Conservation (phyloP, 1,140 invertebrate species). For the Platorchestia sp. region DNA sequence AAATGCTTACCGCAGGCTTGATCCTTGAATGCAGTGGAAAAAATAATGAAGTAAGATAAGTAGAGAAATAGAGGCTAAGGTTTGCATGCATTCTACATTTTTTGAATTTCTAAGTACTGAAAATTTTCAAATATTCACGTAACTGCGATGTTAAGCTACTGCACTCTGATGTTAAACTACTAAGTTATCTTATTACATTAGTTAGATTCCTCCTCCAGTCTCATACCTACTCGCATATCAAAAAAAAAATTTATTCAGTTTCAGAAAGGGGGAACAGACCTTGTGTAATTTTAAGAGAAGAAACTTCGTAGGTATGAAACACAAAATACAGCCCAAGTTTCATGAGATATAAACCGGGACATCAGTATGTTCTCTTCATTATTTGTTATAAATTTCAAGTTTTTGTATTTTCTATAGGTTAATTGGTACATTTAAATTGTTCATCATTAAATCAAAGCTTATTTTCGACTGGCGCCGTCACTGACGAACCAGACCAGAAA, state of each 20-base stretch:
- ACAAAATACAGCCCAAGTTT: too few species aligned
- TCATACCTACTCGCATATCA: background rate
- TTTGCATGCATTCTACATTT: background rate
- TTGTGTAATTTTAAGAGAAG: background rate
- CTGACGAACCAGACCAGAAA: too few species aligned
- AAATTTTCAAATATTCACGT: background rate
- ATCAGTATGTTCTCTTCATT: too few species aligned
- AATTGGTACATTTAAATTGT: too few species aligned
- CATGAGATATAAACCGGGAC: too few species aligned
- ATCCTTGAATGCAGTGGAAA: background rate
- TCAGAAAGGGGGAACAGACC: background rate
- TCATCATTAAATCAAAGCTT: too few species aligned
- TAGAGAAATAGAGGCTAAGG: background rate
- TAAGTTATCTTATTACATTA: background rate
- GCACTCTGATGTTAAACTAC: background rate
- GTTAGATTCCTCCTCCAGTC: background rate
- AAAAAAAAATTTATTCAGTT: background rate
- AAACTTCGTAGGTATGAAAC: background rate
- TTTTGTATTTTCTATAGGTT: too few species aligned
- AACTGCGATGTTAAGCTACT: background rate
- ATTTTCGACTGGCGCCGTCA: too few species aligned
- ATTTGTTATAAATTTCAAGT: too few species aligned
- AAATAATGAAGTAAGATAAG: background rate
- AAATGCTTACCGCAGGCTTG: conserved; percentile 4
- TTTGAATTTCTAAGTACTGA: background rate